Evolutionary conservation across 2,888 invertebrate genomes (phyloP).

Genomic region (Polia nebulosa): DNA sequence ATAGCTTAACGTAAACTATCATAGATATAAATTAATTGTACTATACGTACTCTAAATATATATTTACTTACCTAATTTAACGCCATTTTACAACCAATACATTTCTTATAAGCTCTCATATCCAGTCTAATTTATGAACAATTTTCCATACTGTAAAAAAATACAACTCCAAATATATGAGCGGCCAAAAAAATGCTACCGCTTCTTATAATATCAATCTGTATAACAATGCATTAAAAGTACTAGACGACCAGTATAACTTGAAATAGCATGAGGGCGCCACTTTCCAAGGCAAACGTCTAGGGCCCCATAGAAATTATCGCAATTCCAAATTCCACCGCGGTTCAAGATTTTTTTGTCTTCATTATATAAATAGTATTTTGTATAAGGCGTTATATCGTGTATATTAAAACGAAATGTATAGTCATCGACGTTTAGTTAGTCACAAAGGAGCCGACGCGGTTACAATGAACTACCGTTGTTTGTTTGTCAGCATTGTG

Average conservation of each 20-base stretch:
- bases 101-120: slow-evolving; percentile 57
- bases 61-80: slow-evolving; percentile 63
- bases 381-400: slow-evolving; percentile 62
- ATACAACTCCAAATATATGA: slow-evolving; percentile 51
- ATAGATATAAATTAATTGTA: slow-evolving; percentile 15
- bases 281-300: slow-evolving; percentile 2
- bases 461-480: slow-evolving; percentile 78
- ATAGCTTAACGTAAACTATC: background rate
- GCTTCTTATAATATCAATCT: slow-evolving; percentile 61
- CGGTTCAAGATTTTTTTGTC: slow-evolving; percentile 16
- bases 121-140: slow-evolving; percentile 48
- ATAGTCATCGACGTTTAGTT: slow-evolving; percentile 62
- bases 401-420: slow-evolving; percentile 54
- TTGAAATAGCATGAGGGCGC: slow-evolving; percentile 9
- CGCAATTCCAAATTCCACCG: slow-evolving; percentile 1
- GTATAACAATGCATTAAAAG: slow-evolving; percentile 51
- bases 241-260: background rate
- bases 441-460: slow-evolving; percentile 65
- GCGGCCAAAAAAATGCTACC: slow-evolving; percentile 47
- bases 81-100: slow-evolving; percentile 56
- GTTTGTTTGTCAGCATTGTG: slow-evolving; percentile 77
- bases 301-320: background rate
- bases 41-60: slow-evolving; percentile 9
- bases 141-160: slow-evolving; percentile 56
- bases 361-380: slow-evolving; percentile 41